Evolutionary conservation across 2,888 invertebrate species (phyloP).

Genomic region (Ferdinandea cuprea): DNA sequence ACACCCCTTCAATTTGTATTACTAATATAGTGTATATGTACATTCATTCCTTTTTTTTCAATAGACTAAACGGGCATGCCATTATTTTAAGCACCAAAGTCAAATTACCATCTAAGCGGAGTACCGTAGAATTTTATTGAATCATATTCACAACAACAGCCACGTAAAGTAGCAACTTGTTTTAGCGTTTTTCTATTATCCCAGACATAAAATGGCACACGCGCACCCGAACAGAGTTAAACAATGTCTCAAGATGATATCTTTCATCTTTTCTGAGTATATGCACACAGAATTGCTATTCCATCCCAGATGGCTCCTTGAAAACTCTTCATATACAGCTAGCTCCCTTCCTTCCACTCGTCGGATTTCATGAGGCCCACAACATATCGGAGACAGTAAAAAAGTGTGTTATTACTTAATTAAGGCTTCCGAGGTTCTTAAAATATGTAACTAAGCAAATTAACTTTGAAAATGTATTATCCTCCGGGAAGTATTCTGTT

Average conservation of each 20-base stretch:
- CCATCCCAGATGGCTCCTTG: constrained; percentile 6
- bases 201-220: constrained; percentile 33
- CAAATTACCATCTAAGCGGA: too few species aligned
- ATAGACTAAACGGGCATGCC: too few species aligned
- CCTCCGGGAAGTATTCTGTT: constrained; percentile 41
- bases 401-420: constrained; percentile 73
- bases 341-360: neutral
- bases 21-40: too few species aligned
- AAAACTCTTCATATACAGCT: constrained; percentile 10
- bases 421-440: constrained; percentile 59
- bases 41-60: too few species aligned
- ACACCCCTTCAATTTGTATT: too few species aligned
- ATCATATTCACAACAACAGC: neutral
- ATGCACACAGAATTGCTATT: constrained; percentile 11
- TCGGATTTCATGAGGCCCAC: constrained; percentile 28
- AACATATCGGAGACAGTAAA: constrained; percentile 58
- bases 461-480: constrained; percentile 70
- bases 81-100: too few species aligned
- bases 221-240: constrained; percentile 4
- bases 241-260: constrained; percentile 17
- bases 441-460: constrained; percentile 71
- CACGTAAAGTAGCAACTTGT: neutral
- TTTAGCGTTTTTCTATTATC: constrained; percentile 25
- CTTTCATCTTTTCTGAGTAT: constrained; percentile 3
- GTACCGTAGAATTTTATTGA: too few species aligned